Conservation (phyloP, 2,797 vertebrate species). For the Ctenopoma multispine region DNA sequence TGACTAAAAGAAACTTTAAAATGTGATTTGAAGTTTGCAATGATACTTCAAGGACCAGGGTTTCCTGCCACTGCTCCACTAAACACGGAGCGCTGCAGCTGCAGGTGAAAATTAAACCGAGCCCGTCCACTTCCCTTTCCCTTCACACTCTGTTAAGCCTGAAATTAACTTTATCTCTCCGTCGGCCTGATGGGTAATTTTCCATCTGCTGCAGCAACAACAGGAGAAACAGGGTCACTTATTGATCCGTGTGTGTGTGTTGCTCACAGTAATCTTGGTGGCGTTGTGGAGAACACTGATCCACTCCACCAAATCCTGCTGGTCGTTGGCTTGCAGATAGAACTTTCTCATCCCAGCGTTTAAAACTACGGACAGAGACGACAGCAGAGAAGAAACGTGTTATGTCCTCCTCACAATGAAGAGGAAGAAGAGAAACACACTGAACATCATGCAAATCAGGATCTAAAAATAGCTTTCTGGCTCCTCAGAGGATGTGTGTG, state of each 20-base stretch:
- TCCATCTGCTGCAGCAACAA: constrained; percentile 50
- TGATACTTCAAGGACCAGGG: neutral
- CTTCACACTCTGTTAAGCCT: constrained; percentile 3
- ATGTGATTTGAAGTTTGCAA: neutral
- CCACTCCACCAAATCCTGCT: constrained; percentile 97
- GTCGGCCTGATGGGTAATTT: constrained; percentile 45
- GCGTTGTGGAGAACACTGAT: constrained; percentile 95
- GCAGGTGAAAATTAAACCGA: neutral
- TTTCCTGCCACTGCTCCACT: neutral
- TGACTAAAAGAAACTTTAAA: neutral
- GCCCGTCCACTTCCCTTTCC: neutral
- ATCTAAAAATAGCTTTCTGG: constrained; percentile 63
- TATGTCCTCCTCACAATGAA: neutral
- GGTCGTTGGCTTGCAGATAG: constrained; percentile 96
- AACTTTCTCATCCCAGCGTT: constrained; percentile 97
- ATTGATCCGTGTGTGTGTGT: constrained; percentile 39
- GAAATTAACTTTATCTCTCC: constrained; percentile 21
- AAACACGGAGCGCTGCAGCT: neutral
- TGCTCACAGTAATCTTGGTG: constrained; percentile 97
- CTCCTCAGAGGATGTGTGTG: constrained; percentile 49
- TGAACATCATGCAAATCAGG: constrained; percentile 22
- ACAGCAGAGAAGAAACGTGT: neutral
- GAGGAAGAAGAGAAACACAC: constrained; percentile 3
- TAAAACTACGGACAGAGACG: constrained; percentile 84
- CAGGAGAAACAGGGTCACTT: constrained; percentile 47